Percentiles rank a stretch among this genome's conserved stretches.
phyloP scores from a whole-genome alignment of 2,797 vertebrate genomes.

The Urocyon cinereoargenteus region DNA sequence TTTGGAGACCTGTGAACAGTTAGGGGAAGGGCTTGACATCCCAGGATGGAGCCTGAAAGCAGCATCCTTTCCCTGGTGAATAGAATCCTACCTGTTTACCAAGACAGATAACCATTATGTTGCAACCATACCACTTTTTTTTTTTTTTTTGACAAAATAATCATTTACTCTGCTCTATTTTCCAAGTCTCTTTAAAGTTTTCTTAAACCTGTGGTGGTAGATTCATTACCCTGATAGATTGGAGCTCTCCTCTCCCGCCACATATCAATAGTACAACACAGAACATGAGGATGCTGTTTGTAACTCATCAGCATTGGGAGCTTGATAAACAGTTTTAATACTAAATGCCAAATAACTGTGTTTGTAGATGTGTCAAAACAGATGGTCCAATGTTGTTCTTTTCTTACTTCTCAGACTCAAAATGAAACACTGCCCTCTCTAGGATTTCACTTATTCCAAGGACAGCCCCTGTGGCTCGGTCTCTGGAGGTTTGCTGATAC shows the following conservation, averaged over 20 bases:
- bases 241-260: neutral
- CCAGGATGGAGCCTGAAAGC: neutral
- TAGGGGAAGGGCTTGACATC: neutral
- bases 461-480: neutral
- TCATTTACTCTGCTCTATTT: neutral
- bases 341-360: conserved; percentile 60
- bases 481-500: neutral
- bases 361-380: conserved; percentile 52
- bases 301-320: neutral
- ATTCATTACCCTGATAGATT: neutral
- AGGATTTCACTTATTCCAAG: neutral
- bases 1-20: neutral
- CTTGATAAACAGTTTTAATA: conserved; percentile 59
- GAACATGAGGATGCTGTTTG: neutral
- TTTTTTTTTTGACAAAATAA: conserved; percentile 27
- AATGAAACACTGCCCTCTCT: conserved; percentile 68
- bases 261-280: neutral
- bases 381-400: conserved; percentile 64
- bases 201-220: neutral
- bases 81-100: neutral
- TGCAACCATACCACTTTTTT: neutral
- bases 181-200: neutral
- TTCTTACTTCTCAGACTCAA: conserved; percentile 51
- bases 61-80: neutral
- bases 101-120: neutral